phyloP scores from a whole-genome alignment of 1,140 invertebrate species.

The Bombyx mandarina region DNA sequence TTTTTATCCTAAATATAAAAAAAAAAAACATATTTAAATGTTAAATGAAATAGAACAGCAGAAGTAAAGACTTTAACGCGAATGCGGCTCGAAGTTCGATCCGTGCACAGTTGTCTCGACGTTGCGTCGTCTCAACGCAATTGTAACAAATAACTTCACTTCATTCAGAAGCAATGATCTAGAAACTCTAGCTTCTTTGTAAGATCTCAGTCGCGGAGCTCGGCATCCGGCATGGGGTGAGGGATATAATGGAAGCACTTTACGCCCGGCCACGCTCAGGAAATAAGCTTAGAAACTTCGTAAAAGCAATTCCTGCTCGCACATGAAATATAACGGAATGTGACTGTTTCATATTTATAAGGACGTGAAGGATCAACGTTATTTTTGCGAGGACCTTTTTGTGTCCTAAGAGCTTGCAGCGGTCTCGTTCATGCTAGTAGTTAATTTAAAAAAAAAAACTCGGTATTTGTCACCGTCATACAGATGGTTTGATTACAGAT shows the following conservation, averaged over 20 bases:
- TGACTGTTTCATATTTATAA: slow-evolving; percentile 63
- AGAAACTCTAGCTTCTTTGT: slow-evolving; percentile 58
- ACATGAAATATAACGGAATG: slow-evolving; percentile 63
- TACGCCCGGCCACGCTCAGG: slow-evolving; percentile 55
- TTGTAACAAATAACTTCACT: slow-evolving; percentile 47
- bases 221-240: slow-evolving; percentile 31
- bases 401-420: neutral
- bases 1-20: too few species aligned
- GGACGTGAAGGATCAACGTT: slow-evolving; percentile 48
- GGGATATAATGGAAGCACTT: slow-evolving; percentile 61
- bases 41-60: neutral
- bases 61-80: slow-evolving; percentile 10
- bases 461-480: too few species aligned
- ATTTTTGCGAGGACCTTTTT: slow-evolving; percentile 16
- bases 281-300: slow-evolving; percentile 69
- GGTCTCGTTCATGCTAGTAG: too few species aligned
- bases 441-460: too few species aligned
- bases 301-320: slow-evolving; percentile 67
- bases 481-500: too few species aligned
- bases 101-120: neutral
- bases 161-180: slow-evolving; percentile 43
- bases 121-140: neutral
- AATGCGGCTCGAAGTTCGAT: neutral
- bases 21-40: too few species aligned
- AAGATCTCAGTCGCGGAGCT: slow-evolving; percentile 33